Percentiles rank a stretch among this genome's conserved stretches.
phyloP scores from a whole-genome alignment of 2,113 vertebrate genomes.

The Xenopus borealis region DNA sequence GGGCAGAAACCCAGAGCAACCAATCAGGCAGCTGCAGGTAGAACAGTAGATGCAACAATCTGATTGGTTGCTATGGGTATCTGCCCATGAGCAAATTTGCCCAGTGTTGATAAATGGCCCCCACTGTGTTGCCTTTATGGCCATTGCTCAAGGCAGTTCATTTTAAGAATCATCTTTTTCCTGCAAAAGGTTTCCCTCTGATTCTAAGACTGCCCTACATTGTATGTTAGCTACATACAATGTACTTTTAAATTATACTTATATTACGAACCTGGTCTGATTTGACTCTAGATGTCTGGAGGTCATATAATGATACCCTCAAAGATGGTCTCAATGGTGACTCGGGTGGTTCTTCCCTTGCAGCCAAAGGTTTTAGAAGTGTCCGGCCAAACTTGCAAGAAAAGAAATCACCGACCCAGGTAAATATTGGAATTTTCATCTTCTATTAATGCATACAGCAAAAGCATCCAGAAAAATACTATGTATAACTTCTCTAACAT shows the following conservation, averaged over 20 bases:
- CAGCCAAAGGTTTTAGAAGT: conserved; percentile 93
- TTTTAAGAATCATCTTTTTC: no score
- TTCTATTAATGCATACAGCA: not conserved
- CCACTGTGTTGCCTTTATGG: no score
- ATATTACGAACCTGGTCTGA: conserved; percentile 41
- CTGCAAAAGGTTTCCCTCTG: no score
- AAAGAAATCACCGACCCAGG: conserved; percentile 86
- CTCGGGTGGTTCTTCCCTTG: conserved; percentile 82
- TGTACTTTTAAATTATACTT: not conserved
- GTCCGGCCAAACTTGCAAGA: conserved; percentile 91
- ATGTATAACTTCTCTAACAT: not conserved
- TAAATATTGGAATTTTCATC: conserved; percentile 55
- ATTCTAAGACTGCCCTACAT: no score
- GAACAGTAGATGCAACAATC: no score
- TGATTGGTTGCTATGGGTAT: no score
- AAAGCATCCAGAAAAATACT: not conserved
- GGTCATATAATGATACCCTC: conserved; percentile 77
- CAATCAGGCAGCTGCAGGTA: no score
- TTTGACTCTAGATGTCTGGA: conserved; percentile 82
- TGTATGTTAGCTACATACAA: conserved; percentile 10
- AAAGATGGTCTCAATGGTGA: conserved; percentile 84
- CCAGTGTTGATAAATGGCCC: no score
- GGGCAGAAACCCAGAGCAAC: no score
- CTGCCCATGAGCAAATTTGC: no score
- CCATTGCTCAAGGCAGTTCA: no score